Evolutionary conservation across 2,888 invertebrate species (phyloP).

Genomic region (Caenorhabditis uteleia): DNA sequence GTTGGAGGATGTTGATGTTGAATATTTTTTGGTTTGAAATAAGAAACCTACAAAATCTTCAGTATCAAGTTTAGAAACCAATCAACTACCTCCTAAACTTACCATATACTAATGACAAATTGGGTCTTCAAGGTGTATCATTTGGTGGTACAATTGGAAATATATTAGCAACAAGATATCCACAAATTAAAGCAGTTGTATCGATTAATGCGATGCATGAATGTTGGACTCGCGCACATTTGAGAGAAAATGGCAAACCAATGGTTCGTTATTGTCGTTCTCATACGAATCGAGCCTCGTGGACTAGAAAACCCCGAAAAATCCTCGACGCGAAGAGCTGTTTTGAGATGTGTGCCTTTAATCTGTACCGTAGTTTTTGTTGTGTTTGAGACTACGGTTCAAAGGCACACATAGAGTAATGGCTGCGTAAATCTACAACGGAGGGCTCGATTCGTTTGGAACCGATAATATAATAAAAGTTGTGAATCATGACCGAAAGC

Average conservation of each 20-base stretch:
- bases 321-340: too few relatives aligned
- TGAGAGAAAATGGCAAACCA: slow-evolving; percentile 29
- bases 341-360: too few relatives aligned
- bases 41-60: background rate
- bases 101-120: slow-evolving; percentile 25
- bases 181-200: slow-evolving; percentile 33
- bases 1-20: slow-evolving; percentile 34
- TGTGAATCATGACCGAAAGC: too few relatives aligned
- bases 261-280: slow-evolving; percentile 10
- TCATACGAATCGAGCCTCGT: too few relatives aligned
- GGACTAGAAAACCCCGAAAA: too few relatives aligned
- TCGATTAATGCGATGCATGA: slow-evolving; percentile 43
- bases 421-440: too few relatives aligned
- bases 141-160: slow-evolving; percentile 44
- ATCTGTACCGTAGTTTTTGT: too few relatives aligned
- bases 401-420: too few relatives aligned
- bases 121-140: slow-evolving; percentile 48
- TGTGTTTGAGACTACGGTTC: too few relatives aligned
- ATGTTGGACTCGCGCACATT: slow-evolving; percentile 16
- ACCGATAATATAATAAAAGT: too few relatives aligned
- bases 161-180: slow-evolving; percentile 29
- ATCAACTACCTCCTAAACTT: slow-evolving; percentile 26
- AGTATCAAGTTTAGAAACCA: slow-evolving; percentile 21
- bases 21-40: slow-evolving; percentile 33
- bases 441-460: too few relatives aligned